Percentiles rank a stretch among this genome's conserved stretches.
These are phyloP conservation scores for Poeciliopsis turrubarensis DNA, from an alignment of 2,113 vertebrate species.

Conservation along the genomic window DNA sequence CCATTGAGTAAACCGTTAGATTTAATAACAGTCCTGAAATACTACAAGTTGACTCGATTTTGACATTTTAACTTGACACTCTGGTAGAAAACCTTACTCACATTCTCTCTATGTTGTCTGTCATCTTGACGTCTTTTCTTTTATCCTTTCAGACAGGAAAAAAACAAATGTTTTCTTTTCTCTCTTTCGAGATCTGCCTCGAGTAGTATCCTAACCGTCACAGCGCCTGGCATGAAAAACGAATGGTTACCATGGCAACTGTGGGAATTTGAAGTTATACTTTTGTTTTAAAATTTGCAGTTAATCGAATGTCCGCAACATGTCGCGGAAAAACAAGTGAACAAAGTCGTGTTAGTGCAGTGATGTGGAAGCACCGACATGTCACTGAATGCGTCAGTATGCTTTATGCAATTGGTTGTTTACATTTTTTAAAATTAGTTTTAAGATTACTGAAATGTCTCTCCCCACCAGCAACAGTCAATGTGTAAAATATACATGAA, in stretches of 20 bases:
- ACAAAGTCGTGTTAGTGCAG: not conserved
- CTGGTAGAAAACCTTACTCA: constrained; percentile 11
- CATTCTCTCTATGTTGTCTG: constrained; percentile 10
- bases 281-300: no score
- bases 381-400: not conserved
- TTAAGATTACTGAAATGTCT: no score
- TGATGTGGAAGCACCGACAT: not conserved
- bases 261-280: not conserved
- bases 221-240: not conserved
- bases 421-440: no score
- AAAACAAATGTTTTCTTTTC: not conserved
- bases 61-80: not conserved
- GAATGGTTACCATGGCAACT: constrained; percentile 1
- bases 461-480: no score
- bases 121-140: not conserved
- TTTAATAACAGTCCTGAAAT: not conserved
- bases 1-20: not conserved
- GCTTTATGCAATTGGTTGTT: no score
- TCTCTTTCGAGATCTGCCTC: not conserved
- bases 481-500: no score
- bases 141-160: not conserved
- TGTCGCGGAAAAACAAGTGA: no score
- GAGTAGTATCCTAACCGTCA: not conserved
- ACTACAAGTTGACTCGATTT: not conserved
- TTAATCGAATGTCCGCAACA: no score